These are phyloP conservation scores for Lottia scabra DNA, from an alignment of 2,888 invertebrate genomes.

Conservation along the genomic window DNA sequence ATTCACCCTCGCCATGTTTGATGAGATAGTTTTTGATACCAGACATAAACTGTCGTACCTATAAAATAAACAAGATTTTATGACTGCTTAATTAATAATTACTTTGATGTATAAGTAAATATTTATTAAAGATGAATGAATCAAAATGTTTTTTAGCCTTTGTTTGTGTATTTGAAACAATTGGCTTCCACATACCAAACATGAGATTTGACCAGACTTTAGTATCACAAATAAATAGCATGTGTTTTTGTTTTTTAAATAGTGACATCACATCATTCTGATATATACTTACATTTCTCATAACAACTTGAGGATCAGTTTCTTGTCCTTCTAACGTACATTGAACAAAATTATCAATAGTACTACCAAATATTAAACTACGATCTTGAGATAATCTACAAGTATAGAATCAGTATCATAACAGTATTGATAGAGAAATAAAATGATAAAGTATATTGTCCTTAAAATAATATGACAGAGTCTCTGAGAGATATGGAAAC, in stretches of 20 bases:
- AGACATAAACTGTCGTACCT: slow-evolving; percentile 94
- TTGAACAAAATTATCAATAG: slow-evolving; percentile 92
- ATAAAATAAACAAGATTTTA: slow-evolving; percentile 12
- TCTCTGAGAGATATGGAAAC: too few relatives aligned
- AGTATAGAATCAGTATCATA: slow-evolving; percentile 15
- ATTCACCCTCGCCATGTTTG: slow-evolving; percentile 93
- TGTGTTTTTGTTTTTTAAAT: too few relatives aligned
- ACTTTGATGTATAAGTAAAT: not conserved
- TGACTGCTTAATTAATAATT: not conserved
- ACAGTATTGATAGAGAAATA: not conserved
- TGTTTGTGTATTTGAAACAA: too few relatives aligned
- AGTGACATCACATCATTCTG: too few relatives aligned
- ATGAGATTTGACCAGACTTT: too few relatives aligned
- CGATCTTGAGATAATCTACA: slow-evolving; percentile 64
- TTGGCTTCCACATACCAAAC: too few relatives aligned
- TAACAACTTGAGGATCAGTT: slow-evolving; percentile 83
- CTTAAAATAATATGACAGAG: too few relatives aligned
- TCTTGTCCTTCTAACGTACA: slow-evolving; percentile 93
- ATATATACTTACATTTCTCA: slow-evolving; percentile 69
- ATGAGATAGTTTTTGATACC: slow-evolving; percentile 98
- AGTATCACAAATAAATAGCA: too few relatives aligned
- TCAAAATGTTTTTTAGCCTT: not conserved
- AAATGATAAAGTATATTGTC: too few relatives aligned
- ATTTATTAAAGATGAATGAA: not conserved
- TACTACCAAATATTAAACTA: slow-evolving; percentile 90